A percentile compares a stretch with the other conserved stretches of the same genome.
phyloP scores from a whole-genome alignment of 2,113 vertebrate species.

The Proterorhinus semilunaris region DNA sequence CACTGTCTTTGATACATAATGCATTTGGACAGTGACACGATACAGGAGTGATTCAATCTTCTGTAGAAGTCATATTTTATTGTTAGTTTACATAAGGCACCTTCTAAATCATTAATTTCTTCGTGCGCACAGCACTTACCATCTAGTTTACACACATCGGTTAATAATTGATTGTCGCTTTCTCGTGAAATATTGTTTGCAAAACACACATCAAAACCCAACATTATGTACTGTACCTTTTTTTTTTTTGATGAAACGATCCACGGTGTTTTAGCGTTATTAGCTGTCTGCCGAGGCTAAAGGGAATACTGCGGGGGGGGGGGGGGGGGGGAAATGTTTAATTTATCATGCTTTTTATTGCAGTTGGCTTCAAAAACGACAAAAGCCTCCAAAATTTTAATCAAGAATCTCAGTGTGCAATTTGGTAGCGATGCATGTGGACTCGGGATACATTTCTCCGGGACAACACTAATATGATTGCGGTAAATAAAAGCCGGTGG shows the following conservation, averaged over 20 bases:
- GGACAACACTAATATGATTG: constrained; percentile 3
- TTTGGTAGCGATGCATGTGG: constrained; percentile 12
- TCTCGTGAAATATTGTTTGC: constrained; percentile 36
- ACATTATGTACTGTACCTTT: constrained; percentile 16
- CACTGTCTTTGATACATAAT: constrained; percentile 2
- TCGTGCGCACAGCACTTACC: constrained; percentile 13
- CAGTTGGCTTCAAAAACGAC: constrained; percentile 36
- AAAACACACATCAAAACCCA: constrained; percentile 21
- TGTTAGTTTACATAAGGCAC: neutral
- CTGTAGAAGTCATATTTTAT: constrained; percentile 5
- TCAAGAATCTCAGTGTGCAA: constrained; percentile 18
- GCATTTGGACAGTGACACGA: neutral
- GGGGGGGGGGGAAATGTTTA: constrained; percentile 49
- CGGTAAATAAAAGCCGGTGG: constrained; percentile 15
- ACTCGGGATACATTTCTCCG: constrained; percentile 10
- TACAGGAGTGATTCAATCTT: constrained; percentile 5
- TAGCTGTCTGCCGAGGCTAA: constrained; percentile 14
- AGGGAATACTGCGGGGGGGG: constrained; percentile 27
- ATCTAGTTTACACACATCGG: constrained; percentile 30
- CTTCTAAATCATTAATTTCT: constrained; percentile 4
- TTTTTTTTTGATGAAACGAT: constrained; percentile 11
- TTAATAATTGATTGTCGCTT: constrained; percentile 44
- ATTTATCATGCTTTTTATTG: constrained; percentile 48
- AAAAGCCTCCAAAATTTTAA: constrained; percentile 23
- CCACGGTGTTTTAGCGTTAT: constrained; percentile 29